Percentiles rank a stretch among this genome's conserved stretches.
Evolutionary conservation across 1,140 invertebrate genomes (phyloP).

Genomic region (Cyclina sinensis): DNA sequence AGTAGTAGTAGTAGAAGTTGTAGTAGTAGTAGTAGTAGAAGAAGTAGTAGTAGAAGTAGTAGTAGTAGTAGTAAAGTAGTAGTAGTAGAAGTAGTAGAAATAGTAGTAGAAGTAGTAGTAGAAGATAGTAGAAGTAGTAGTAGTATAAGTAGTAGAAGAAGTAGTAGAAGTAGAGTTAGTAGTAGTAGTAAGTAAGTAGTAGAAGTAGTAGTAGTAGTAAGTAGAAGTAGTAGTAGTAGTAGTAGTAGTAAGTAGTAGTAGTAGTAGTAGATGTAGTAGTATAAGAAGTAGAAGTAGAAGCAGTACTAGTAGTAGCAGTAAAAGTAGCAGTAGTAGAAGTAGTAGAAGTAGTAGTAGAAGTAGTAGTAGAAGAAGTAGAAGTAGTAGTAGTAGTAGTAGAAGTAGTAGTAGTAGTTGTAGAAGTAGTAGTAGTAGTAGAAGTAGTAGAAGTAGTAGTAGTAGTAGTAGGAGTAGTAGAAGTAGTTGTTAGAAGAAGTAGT

Average conservation of each 20-base stretch:
- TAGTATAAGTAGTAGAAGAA: not conserved
- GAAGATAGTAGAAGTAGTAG: not conserved
- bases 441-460: constrained; percentile 15
- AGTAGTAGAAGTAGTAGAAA: constrained; percentile 6
- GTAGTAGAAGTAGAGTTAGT: constrained; percentile 1
- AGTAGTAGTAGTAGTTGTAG: constrained; percentile 13
- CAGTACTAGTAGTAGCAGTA: not conserved
- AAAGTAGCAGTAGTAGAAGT: not conserved
- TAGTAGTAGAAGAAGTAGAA: not conserved
- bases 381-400: not conserved
- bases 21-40: not conserved
- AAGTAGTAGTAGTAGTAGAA: constrained; percentile 5
- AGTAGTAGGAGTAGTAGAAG: not conserved
- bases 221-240: constrained; percentile 6
- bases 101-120: not conserved
- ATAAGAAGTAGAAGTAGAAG: constrained; percentile 2
- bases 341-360: not conserved
- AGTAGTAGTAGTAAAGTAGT: not conserved
- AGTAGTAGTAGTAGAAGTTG: not conserved
- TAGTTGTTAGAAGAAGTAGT: not conserved
- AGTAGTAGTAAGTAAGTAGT: not conserved
- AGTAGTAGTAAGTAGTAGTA: not conserved
- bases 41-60: not conserved
- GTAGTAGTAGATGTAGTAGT: too few relatives aligned
- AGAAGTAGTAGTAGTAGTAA: constrained; percentile 13